phyloP scores from a whole-genome alignment of 2,888 invertebrate species.

The Atherix ibis region DNA sequence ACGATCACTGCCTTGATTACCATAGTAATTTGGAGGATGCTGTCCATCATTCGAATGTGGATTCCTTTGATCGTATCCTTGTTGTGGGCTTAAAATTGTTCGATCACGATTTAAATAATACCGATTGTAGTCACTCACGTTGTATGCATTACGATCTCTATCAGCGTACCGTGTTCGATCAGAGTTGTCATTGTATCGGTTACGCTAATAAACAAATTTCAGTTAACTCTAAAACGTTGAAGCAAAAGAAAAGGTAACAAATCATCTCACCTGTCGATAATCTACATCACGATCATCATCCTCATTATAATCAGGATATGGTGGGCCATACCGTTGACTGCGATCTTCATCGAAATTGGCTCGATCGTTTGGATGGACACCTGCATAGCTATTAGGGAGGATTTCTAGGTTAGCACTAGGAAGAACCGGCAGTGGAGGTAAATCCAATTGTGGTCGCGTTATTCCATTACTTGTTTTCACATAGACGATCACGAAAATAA shows the following conservation, averaged over 20 bases:
- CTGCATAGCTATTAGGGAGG: conserved; percentile 24
- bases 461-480: conserved; percentile 1
- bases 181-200: too few relatives aligned
- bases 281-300: too few relatives aligned
- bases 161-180: background rate
- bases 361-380: background rate
- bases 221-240: too few relatives aligned
- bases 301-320: conserved; percentile 21
- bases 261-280: too few relatives aligned
- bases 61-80: conserved; percentile 10
- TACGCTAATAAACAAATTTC: too few relatives aligned
- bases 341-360: conserved; percentile 23
- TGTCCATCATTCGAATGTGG: conserved; percentile 6
- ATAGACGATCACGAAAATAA: too few relatives aligned
- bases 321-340: conserved; percentile 28
- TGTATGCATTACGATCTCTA: background rate
- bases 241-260: too few relatives aligned
- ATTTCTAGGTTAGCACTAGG: conserved; percentile 21
- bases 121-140: conserved; percentile 10
- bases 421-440: conserved; percentile 35
- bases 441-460: conserved; percentile 34
- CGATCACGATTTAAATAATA: conserved; percentile 16
- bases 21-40: conserved; percentile 14
- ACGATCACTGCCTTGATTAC: conserved; percentile 9
- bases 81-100: too few relatives aligned